Evolutionary conservation across 2,113 vertebrate species (phyloP).

Genomic region (Lophochroa leadbeateri): DNA sequence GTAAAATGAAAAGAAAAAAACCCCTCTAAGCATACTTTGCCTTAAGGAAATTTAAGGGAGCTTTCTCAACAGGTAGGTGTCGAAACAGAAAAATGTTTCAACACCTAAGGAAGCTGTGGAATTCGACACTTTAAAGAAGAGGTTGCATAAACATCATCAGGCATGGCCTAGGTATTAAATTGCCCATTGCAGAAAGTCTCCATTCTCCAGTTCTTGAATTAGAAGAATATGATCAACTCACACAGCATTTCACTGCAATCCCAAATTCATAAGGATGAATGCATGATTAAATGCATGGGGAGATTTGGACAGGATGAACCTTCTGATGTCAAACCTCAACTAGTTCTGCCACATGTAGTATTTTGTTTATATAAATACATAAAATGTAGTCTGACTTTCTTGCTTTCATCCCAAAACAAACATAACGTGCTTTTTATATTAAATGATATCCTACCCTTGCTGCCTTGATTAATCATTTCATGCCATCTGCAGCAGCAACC

Average conservation of each 20-base stretch:
- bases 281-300: not conserved
- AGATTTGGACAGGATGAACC: not conserved
- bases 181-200: not conserved
- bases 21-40: not conserved
- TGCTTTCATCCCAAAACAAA: not conserved
- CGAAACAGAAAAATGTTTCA: not conserved
- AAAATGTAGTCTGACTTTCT: not conserved
- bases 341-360: not conserved
- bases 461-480: slow-evolving; percentile 39
- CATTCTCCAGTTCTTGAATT: not conserved
- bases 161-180: not conserved
- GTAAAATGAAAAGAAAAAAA: not conserved
- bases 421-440: not conserved
- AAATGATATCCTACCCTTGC: not conserved
- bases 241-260: not conserved
- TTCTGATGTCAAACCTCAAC: not conserved
- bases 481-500: slow-evolving; percentile 18
- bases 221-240: not conserved
- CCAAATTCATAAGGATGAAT: not conserved
- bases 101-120: not conserved
- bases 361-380: slow-evolving; percentile 22
- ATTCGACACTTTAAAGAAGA: not conserved
- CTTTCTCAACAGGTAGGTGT: not conserved
- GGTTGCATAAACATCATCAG: not conserved
- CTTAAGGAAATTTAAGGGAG: not conserved